Percentiles rank a stretch among this genome's conserved stretches.
phyloP scores from a whole-genome alignment of 2,113 vertebrate genomes.

The Corythoichthys haematopterus region DNA sequence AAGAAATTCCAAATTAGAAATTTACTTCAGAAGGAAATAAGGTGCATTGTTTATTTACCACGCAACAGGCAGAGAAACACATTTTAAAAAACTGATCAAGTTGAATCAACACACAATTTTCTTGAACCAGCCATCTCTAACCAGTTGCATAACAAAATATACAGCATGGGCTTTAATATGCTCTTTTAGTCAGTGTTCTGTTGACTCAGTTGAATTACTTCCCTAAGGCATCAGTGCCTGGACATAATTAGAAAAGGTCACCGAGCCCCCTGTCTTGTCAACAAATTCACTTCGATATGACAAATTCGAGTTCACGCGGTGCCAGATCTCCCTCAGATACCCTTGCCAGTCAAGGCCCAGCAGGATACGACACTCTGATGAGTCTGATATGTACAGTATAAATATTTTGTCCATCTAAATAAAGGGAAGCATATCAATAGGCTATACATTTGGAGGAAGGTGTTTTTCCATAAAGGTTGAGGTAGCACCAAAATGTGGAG shows the following conservation, averaged over 20 bases:
- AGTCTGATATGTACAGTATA: slow-evolving; percentile 42
- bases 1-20: too few species aligned
- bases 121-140: too few species aligned
- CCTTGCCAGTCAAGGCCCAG: slow-evolving; percentile 64
- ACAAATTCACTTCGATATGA: slow-evolving; percentile 72
- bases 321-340: slow-evolving; percentile 56
- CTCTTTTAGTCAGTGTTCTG: slow-evolving; percentile 51
- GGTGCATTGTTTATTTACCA: too few species aligned
- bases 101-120: too few species aligned
- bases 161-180: slow-evolving; percentile 37
- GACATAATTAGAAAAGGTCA: slow-evolving; percentile 78
- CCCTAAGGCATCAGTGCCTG: slow-evolving; percentile 65
- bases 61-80: too few species aligned
- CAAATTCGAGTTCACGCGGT: slow-evolving; percentile 52
- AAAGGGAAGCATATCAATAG: slow-evolving; percentile 46
- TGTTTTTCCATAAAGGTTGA: slow-evolving; percentile 45
- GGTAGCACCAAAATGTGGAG: slow-evolving; percentile 14
- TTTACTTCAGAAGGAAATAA: too few species aligned
- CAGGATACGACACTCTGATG: slow-evolving; percentile 39
- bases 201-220: slow-evolving; percentile 76
- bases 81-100: too few species aligned
- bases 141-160: too few species aligned
- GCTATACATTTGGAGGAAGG: slow-evolving; percentile 28
- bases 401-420: slow-evolving; percentile 13
- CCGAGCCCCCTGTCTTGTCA: slow-evolving; percentile 68